These are phyloP conservation scores for Adela reaumurella DNA, from an alignment of 2,888 invertebrate genomes.

Conservation along the genomic window DNA sequence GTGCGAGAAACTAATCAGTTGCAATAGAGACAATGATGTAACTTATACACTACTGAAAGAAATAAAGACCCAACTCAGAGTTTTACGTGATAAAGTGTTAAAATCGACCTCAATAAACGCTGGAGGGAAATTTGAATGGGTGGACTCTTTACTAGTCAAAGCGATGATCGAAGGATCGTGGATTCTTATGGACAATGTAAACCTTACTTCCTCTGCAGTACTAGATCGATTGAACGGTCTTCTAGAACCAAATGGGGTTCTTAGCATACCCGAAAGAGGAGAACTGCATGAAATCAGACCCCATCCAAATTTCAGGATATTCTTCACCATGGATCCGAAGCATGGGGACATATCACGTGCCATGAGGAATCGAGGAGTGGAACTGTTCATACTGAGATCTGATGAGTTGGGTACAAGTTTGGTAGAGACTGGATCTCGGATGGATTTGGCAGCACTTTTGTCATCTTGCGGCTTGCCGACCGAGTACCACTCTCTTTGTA, in stretches of 20 bases:
- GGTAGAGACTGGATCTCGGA: constrained; percentile 31
- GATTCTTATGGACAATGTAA: constrained; percentile 88
- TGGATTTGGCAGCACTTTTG: constrained; percentile 42
- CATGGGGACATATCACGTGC: constrained; percentile 96
- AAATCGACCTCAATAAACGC: constrained; percentile 64
- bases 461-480: constrained; percentile 35
- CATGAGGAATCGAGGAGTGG: constrained; percentile 97
- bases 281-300: constrained; percentile 76
- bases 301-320: constrained; percentile 87
- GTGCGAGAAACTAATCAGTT: constrained; percentile 15
- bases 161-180: constrained; percentile 79
- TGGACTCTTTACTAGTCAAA: constrained; percentile 84
- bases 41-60: constrained; percentile 20
- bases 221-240: constrained; percentile 94
- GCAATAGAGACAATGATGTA: neutral
- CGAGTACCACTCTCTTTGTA: constrained; percentile 30
- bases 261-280: constrained; percentile 90
- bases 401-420: constrained; percentile 29
- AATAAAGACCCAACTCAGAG: constrained; percentile 26
- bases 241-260: constrained; percentile 86
- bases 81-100: constrained; percentile 36
- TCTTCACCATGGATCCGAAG: constrained; percentile 92
- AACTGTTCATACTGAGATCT: constrained; percentile 59
- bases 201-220: constrained; percentile 94
- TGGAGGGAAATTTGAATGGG: constrained; percentile 92